Evolutionary conservation across 2,888 invertebrate genomes (phyloP).

Genomic region (Biston stratarius): DNA sequence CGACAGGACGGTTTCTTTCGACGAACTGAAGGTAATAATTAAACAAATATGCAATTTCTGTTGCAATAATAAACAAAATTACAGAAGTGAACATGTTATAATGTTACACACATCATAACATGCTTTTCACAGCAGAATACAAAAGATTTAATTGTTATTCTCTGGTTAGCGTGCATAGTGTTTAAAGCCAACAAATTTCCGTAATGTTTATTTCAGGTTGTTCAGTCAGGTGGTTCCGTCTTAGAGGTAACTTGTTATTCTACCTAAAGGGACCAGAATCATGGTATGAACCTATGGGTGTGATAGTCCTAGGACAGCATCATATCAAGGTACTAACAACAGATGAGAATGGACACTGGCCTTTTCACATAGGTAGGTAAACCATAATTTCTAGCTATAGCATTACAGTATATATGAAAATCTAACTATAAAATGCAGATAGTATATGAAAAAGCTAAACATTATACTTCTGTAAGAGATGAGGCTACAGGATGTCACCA

Average conservation of each 20-base stretch:
- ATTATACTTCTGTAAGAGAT: no score
- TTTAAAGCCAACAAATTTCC: not conserved
- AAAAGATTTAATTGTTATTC: no score
- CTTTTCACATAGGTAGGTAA: conserved; percentile 89
- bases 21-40: conserved; percentile 92
- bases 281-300: conserved; percentile 95
- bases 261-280: conserved; percentile 96
- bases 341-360: conserved; percentile 91
- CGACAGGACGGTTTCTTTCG: conserved; percentile 97
- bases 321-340: conserved; percentile 88
- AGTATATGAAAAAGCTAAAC: no score
- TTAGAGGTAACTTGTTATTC: conserved; percentile 96
- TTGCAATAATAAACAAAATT: not conserved
- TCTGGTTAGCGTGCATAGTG: no score
- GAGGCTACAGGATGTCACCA: no score
- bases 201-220: conserved; percentile 56
- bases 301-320: conserved; percentile 95
- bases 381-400: not conserved
- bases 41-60: no score
- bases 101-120: not conserved
- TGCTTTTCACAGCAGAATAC: no score
- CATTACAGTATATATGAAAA: not conserved
- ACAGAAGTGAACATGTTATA: not conserved
- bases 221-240: conserved; percentile 91
- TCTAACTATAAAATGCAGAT: no score